These are phyloP conservation scores for Ceraclea dissimilis DNA, from an alignment of 2,888 invertebrate genomes.

Conservation along the genomic window DNA sequence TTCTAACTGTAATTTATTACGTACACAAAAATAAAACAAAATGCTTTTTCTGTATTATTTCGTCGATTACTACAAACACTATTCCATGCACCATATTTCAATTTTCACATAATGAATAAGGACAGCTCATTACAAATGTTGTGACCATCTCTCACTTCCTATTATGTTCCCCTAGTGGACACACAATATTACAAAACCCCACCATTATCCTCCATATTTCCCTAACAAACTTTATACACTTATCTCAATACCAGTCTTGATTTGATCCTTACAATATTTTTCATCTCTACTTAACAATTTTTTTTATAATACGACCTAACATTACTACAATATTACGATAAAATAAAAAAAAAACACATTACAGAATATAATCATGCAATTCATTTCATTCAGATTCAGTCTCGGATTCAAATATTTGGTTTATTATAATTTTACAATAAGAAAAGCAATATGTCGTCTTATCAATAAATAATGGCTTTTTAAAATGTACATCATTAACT, in stretches of 20 bases:
- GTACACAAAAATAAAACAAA: too few species aligned
- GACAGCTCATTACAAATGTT: too few species aligned
- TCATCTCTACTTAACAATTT: constrained; percentile 14
- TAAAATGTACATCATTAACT: too few species aligned
- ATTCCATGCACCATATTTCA: too few species aligned
- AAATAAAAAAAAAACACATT: constrained; percentile 7
- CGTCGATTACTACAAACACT: too few species aligned
- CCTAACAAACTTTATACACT: constrained; percentile 22
- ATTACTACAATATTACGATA: not conserved
- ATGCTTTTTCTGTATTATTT: too few species aligned
- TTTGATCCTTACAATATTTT: constrained; percentile 24
- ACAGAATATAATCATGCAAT: constrained; percentile 16
- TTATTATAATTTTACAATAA: constrained; percentile 11
- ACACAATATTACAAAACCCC: constrained; percentile 7
- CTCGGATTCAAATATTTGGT: constrained; percentile 27
- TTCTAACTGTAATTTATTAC: too few species aligned
- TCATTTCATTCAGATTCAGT: constrained; percentile 23
- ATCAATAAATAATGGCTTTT: too few species aligned
- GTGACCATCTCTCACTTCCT: constrained; percentile 17
- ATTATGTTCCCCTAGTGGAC: not conserved
- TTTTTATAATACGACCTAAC: too few species aligned
- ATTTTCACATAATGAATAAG: too few species aligned
- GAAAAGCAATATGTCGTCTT: too few species aligned
- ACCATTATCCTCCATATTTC: constrained; percentile 7
- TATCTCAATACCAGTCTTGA: constrained; percentile 27